Percentiles rank a stretch among this genome's conserved stretches.
Evolutionary conservation across 2,113 vertebrate genomes (phyloP).

Genomic region (Muntiacus reevesi): DNA sequence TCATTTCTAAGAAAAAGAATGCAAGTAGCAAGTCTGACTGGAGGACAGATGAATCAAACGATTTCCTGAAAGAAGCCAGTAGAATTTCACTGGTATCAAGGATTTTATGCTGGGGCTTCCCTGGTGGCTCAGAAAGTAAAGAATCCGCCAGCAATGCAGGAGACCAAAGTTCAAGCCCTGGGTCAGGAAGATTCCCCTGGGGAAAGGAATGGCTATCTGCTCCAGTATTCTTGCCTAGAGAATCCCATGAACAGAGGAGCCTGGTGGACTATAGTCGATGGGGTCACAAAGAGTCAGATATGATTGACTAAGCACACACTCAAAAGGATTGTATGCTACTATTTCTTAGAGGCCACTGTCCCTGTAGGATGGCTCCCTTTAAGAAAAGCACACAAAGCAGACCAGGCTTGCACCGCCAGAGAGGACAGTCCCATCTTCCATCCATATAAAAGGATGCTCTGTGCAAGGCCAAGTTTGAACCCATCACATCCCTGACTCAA

Average conservation of each 20-base stretch:
- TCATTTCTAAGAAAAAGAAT: not conserved
- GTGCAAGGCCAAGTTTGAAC: not conserved
- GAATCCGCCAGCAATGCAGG: accelerated
- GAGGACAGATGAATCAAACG: not conserved
- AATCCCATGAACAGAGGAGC: not conserved
- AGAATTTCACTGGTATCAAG: not conserved
- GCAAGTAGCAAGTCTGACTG: not conserved
- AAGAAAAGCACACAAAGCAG: not conserved
- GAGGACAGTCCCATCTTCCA: not conserved
- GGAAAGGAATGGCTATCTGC: not conserved
- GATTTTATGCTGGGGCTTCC: not conserved
- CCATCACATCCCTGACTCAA: not conserved
- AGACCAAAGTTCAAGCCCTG: not conserved
- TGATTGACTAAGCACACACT: not conserved
- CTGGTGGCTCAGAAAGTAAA: not conserved
- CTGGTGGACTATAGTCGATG: not conserved
- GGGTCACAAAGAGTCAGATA: not conserved
- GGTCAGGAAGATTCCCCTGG: not conserved
- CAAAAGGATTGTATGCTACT: not conserved
- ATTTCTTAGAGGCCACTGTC: not conserved
- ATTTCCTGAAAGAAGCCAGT: not conserved
- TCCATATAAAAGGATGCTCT: not conserved
- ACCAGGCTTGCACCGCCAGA: accelerated
- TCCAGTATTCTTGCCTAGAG: not conserved
- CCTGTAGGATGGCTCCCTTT: not conserved